Evolutionary conservation across 2,113 vertebrate species (phyloP).

Genomic region (Coregonus clupeaformis): DNA sequence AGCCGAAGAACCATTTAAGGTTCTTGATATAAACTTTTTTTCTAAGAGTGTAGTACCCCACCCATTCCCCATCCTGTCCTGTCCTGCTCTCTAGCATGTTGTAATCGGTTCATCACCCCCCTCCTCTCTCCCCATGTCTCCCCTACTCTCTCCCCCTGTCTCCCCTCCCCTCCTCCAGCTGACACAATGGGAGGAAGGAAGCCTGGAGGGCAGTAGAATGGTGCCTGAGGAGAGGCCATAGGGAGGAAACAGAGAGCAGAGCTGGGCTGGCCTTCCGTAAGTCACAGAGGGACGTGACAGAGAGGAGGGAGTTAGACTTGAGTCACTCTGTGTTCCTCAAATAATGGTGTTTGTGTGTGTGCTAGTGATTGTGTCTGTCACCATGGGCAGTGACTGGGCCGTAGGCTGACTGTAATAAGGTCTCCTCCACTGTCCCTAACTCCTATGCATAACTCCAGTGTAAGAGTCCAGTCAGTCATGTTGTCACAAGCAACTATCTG

Average conservation of each 20-base stretch:
- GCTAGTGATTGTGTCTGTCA: neutral
- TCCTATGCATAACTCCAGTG: too few species aligned
- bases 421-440: too few species aligned
- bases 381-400: neutral
- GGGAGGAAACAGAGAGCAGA: slow-evolving; percentile 66
- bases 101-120: slow-evolving; percentile 52
- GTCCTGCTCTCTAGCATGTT: neutral
- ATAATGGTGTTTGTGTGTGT: neutral
- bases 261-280: slow-evolving; percentile 48
- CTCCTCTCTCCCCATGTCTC: neutral
- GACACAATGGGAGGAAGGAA: slow-evolving; percentile 66
- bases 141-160: neutral
- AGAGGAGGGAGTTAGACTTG: neutral
- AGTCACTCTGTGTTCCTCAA: neutral
- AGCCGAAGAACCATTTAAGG: too few species aligned
- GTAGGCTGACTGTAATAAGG: too few species aligned
- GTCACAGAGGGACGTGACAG: slow-evolving; percentile 32
- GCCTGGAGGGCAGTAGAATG: slow-evolving; percentile 23
- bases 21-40: too few species aligned
- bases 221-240: slow-evolving; percentile 60
- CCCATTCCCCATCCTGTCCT: slow-evolving; percentile 36
- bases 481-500: too few species aligned
- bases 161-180: neutral
- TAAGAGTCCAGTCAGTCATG: too few species aligned
- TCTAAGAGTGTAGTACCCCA: neutral